Conservation (phyloP, 2,888 invertebrate species). For the Cistogaster globosa region DNA sequence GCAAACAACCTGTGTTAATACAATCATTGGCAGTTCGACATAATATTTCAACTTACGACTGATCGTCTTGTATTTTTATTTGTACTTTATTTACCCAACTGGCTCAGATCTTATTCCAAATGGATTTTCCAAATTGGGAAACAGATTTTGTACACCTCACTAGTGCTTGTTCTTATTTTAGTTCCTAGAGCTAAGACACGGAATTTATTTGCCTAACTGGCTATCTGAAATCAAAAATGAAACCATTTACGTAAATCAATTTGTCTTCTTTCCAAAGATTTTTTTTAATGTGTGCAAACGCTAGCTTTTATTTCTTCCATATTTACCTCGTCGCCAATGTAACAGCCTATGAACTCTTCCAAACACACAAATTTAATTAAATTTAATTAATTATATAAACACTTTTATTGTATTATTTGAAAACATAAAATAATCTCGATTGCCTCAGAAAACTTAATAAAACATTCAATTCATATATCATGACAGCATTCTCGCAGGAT, state of each 20-base stretch:
- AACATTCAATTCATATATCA: too few relatives aligned
- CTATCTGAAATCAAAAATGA: conserved; percentile 20
- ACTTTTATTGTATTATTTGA: too few relatives aligned
- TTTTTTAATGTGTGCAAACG: too few relatives aligned
- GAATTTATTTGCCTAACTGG: neutral
- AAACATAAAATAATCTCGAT: too few relatives aligned
- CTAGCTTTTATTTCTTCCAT: too few relatives aligned
- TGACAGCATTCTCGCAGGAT: too few relatives aligned
- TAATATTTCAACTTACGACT: conserved; percentile 20
- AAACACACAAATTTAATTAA: too few relatives aligned
- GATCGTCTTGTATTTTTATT: conserved; percentile 16
- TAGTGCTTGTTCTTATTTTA: conserved; percentile 38
- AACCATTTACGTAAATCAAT: neutral
- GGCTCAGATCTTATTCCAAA: conserved; percentile 47
- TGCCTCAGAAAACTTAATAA: too few relatives aligned
- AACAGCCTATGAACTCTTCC: too few relatives aligned
- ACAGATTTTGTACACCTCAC: conserved; percentile 35
- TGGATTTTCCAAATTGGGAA: conserved; percentile 33
- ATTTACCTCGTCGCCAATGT: too few relatives aligned
- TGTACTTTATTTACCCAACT: conserved; percentile 35
- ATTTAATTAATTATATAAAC: too few relatives aligned
- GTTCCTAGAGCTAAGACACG: conserved; percentile 17
- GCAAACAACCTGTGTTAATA: conserved; percentile 9
- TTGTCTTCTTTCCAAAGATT: too few relatives aligned
- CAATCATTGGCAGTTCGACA: conserved; percentile 15